These are phyloP conservation scores for Parazoanthus darwini DNA, from an alignment of 92 coral and sea anemone genomes.

Conservation along the genomic window DNA sequence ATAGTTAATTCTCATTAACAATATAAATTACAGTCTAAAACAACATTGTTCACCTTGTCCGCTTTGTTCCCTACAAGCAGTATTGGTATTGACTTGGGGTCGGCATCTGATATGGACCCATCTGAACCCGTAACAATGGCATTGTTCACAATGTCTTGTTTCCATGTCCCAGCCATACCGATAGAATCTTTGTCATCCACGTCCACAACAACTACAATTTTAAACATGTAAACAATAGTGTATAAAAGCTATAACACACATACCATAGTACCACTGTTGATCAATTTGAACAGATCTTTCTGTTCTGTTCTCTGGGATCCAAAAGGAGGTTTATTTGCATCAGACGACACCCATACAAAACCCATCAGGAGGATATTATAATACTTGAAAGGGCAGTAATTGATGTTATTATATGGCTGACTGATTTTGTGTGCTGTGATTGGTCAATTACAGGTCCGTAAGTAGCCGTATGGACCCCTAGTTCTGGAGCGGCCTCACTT, in stretches of 20 bases:
- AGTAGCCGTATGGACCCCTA: no score
- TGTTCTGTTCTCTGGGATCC: neutral
- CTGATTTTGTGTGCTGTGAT: no score
- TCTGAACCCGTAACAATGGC: constrained; percentile 78
- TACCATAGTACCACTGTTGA: no score
- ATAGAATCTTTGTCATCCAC: constrained; percentile 92
- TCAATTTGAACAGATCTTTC: no score
- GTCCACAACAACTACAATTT: constrained; percentile 86
- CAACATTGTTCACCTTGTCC: constrained; percentile 67
- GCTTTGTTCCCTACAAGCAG: constrained; percentile 90
- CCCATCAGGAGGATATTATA: neutral
- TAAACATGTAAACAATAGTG: neutral
- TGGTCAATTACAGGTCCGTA: no score
- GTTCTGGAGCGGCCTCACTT: no score
- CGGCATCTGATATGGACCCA: constrained; percentile 35
- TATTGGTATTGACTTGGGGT: constrained; percentile 70
- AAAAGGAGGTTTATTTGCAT: no score
- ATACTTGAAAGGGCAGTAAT: neutral
- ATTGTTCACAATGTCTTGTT: constrained; percentile 94
- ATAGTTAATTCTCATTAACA: neutral
- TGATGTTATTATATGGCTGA: no score
- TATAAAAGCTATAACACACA: no score
- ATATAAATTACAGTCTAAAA: neutral
- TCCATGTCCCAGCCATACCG: constrained; percentile 99
- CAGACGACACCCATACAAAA: no score